Evolutionary conservation across 2,888 invertebrate species (phyloP).

Genomic region (Conops quadrifasciatus): DNA sequence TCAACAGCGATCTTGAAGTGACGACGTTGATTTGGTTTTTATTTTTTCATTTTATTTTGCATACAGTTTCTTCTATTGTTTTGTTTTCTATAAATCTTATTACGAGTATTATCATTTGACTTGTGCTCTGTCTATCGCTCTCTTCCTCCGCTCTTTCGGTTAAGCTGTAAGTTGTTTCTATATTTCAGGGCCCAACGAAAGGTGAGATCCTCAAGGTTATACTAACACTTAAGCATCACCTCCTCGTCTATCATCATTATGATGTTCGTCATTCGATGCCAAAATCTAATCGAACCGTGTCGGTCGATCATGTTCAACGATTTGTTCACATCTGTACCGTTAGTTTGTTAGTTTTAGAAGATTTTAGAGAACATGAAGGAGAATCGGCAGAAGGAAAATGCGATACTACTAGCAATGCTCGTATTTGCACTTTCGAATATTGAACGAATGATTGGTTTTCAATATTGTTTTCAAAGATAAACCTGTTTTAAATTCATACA

Average conservation of each 20-base stretch:
- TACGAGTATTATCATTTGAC: background rate
- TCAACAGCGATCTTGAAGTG: conserved; percentile 26
- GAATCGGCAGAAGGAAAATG: no score
- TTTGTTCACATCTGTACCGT: no score
- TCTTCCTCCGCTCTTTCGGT: no score
- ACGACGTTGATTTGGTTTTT: background rate
- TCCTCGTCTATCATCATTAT: background rate
- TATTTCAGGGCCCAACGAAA: conserved; percentile 47
- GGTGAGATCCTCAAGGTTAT: conserved; percentile 50
- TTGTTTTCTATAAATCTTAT: background rate
- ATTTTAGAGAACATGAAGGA: no score
- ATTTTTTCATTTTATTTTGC: background rate
- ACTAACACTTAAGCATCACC: background rate
- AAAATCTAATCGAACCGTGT: conserved; percentile 27
- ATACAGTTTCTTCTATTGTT: background rate
- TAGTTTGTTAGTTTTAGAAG: no score
- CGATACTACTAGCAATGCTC: no score
- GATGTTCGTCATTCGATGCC: conserved; percentile 1
- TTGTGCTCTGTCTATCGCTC: background rate
- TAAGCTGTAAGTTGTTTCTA: no score
- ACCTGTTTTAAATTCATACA: no score
- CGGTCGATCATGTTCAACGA: conserved; percentile 20
- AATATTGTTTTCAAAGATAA: no score
- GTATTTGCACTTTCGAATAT: no score
- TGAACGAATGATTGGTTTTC: no score